Percentiles rank a stretch among this genome's conserved stretches.
Evolutionary conservation across 2,113 vertebrate genomes (phyloP).

Genomic region (Peromyscus leucopus): DNA sequence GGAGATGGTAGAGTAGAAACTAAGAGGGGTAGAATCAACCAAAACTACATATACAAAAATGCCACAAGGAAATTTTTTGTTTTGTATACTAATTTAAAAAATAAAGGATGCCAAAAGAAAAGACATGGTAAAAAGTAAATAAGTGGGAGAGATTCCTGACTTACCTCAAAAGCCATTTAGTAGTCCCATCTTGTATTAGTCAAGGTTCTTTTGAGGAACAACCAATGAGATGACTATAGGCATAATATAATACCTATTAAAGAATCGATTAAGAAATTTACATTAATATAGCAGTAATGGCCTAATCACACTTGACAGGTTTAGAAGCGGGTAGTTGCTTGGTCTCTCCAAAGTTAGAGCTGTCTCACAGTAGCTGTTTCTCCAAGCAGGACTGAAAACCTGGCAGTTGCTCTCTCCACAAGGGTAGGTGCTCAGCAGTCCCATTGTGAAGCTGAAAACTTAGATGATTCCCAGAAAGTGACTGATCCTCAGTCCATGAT

Average conservation of each 20-base stretch:
- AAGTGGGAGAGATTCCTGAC: background rate
- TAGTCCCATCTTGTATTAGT: background rate
- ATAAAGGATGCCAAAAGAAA: background rate
- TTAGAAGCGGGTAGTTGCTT: background rate
- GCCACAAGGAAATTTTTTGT: background rate
- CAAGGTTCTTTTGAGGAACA: background rate
- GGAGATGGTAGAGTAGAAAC: background rate
- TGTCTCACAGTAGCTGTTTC: background rate
- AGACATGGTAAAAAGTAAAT: background rate
- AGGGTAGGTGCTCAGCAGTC: background rate
- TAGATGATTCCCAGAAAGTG: background rate
- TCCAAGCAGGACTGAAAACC: background rate
- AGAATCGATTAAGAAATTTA: background rate
- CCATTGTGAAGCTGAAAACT: background rate
- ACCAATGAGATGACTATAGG: background rate
- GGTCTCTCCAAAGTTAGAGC: too few relatives aligned
- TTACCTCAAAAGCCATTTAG: background rate
- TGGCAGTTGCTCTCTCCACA: background rate
- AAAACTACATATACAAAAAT: background rate
- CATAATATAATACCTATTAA: background rate
- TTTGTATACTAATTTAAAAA: background rate
- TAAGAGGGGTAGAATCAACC: too few relatives aligned
- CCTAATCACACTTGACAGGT: background rate
- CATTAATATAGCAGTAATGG: background rate
- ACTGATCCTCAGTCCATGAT: background rate